phyloP scores from a whole-genome alignment of 2,113 vertebrate genomes.

The Sander lucioperca region DNA sequence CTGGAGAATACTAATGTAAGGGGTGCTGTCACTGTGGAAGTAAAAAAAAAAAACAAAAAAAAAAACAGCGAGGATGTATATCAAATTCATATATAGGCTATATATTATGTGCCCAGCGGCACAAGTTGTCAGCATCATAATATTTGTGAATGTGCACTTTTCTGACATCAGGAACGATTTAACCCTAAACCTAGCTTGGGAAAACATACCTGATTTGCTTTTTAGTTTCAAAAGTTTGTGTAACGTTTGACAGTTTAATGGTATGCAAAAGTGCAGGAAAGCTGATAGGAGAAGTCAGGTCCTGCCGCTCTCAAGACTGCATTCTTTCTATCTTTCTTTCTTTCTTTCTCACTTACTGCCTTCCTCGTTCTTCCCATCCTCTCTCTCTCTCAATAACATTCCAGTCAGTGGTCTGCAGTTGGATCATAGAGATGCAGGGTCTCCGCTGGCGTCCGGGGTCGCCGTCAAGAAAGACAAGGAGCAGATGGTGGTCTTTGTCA shows the following conservation, averaged over 20 bases:
- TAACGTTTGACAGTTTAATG: conserved; percentile 34
- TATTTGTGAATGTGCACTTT: no score
- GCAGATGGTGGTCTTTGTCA: conserved; percentile 96
- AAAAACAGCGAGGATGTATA: no score
- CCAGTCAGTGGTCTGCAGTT: conserved; percentile 88
- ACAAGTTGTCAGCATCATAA: no score
- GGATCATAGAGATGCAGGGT: conserved; percentile 90
- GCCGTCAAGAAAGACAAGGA: conserved; percentile 94
- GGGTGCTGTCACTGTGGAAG: no score
- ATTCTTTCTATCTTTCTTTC: conserved; percentile 79
- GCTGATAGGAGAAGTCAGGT: conserved; percentile 50
- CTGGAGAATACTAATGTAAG: no score
- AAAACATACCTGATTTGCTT: conserved; percentile 13
- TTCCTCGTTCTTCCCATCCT: conserved; percentile 88
- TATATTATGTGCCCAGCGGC: no score
- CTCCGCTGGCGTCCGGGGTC: conserved; percentile 90
- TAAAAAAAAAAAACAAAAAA: no score
- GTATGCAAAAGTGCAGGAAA: conserved; percentile 13
- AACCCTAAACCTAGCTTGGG: neutral
- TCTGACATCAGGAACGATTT: neutral
- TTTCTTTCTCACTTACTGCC: conserved; percentile 53
- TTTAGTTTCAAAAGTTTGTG: conserved; percentile 16
- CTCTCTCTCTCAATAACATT: conserved; percentile 86
- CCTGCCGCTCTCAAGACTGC: conserved; percentile 62
- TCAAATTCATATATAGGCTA: no score